Evolutionary conservation across 2,888 invertebrate genomes (phyloP), one percentile per base, ranked within the genome.

Genomic region (Andrena haemorrhoa): DNA sequence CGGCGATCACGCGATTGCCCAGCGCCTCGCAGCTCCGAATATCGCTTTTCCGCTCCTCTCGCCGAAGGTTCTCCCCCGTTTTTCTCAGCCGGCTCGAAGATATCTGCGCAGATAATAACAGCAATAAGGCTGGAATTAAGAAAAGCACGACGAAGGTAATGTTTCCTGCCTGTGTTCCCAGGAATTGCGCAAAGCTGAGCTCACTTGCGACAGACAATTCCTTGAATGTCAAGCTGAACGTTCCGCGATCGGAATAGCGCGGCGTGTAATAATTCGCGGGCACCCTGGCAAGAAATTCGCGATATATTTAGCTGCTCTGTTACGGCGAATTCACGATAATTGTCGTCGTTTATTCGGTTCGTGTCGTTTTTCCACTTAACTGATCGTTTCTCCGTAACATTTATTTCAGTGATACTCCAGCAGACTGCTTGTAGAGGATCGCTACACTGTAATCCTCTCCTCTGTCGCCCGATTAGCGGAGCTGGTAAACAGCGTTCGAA

Each of bases 211-310:
- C 83, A 78, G 85, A 78, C 83, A 80, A 84, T 88, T 82, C 82
- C 82, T 80, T 79, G 81, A 87, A 87, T 82, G 89, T 82, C 82
- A 83, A 78, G 81, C 73, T 87, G 83, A 89, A 82, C 76, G 76
- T 75, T 56, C 71, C 88, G 60, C 86, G 82, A 82, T 64, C 79
- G 68, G 51, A 69, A 66, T 60, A 83, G 76, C 73, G 64, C 35
- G 51, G 49, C 31, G 56, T 20, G 70, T 78, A 84, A 86, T 88
- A 78, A 86, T 78, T 79, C 61, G 84, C 79, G 85, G 85, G 78
- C 79, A 82, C 33, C 64, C 71, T 47, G 35, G 70, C 78, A 66
- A 60, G 82, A 76, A 74, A 75, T 51, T 68, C 73, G 76, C 73
- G 69, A 61, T 79, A 73, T 76, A 85, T 86, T 85, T 75, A 83